A percentile compares a stretch with the other conserved stretches of the same genome.
phyloP scores from a whole-genome alignment of 2,888 invertebrate species.

The Plagodis pulveraria region DNA sequence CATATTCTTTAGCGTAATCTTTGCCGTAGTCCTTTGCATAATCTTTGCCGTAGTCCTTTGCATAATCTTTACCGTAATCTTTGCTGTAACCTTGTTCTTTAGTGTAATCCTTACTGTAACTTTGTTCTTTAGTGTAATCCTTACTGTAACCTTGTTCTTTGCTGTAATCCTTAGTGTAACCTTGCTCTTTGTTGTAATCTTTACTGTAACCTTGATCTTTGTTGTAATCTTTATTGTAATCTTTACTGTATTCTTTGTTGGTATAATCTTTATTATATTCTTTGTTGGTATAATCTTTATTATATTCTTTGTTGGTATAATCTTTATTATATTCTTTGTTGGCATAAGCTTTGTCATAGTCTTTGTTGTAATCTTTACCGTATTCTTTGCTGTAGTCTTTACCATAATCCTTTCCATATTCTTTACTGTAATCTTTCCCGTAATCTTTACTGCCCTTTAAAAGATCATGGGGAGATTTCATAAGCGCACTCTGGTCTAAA shows the following conservation, averaged over 20 bases:
- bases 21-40: slow-evolving; percentile 31
- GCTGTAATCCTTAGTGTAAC: slow-evolving; percentile 26
- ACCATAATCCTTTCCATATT: slow-evolving; percentile 36
- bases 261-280: slow-evolving; percentile 33
- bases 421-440: slow-evolving; percentile 35
- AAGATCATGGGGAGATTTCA: slow-evolving; percentile 63
- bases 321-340: slow-evolving; percentile 25
- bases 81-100: slow-evolving; percentile 32
- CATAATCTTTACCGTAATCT: slow-evolving; percentile 28
- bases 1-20: slow-evolving; percentile 28
- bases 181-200: slow-evolving; percentile 35
- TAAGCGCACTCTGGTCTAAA: slow-evolving; percentile 71
- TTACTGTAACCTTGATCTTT: slow-evolving; percentile 36
- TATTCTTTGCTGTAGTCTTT: slow-evolving; percentile 26
- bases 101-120: slow-evolving; percentile 34
- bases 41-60: slow-evolving; percentile 35
- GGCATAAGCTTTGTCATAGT: slow-evolving; percentile 34
- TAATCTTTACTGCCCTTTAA: slow-evolving; percentile 37
- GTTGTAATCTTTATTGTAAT: slow-evolving; percentile 27
- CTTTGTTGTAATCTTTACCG: slow-evolving; percentile 34
- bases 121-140: slow-evolving; percentile 29
- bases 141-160: slow-evolving; percentile 36
- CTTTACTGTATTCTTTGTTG: slow-evolving; percentile 33
- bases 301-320: slow-evolving; percentile 28
- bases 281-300: slow-evolving; percentile 27